Evolutionary conservation across 2,888 invertebrate species (phyloP).

Genomic region (Acrobasis consociella): DNA sequence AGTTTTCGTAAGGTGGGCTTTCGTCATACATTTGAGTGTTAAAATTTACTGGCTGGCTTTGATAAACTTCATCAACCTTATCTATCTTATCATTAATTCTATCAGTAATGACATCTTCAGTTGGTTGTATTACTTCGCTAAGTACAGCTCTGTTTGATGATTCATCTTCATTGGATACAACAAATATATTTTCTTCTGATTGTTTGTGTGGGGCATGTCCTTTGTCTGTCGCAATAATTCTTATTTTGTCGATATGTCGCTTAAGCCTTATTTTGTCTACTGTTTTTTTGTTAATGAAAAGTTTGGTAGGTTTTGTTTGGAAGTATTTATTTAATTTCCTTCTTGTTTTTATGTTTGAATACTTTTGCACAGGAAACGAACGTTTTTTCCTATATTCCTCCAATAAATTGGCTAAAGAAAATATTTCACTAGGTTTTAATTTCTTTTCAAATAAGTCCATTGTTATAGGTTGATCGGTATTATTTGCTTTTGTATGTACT

Average conservation of each 20-base stretch:
- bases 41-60: background rate
- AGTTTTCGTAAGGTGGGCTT: background rate
- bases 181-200: slow-evolving; percentile 57
- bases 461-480: slow-evolving; percentile 29
- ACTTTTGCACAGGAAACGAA: slow-evolving; percentile 46
- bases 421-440: slow-evolving; percentile 57
- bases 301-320: slow-evolving; percentile 53
- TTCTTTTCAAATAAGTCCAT: slow-evolving; percentile 48
- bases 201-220: slow-evolving; percentile 35
- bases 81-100: slow-evolving; percentile 12
- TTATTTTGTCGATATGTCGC: slow-evolving; percentile 61
- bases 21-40: slow-evolving; percentile 1
- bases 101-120: slow-evolving; percentile 35
- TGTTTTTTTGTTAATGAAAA: slow-evolving; percentile 57
- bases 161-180: slow-evolving; percentile 59
- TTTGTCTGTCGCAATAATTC: slow-evolving; percentile 57
- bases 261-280: slow-evolving; percentile 59
- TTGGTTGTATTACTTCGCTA: slow-evolving; percentile 46
- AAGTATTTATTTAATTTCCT: slow-evolving; percentile 54
- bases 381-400: slow-evolving; percentile 52
- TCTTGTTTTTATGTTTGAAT: slow-evolving; percentile 53
- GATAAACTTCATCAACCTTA: slow-evolving; percentile 34
- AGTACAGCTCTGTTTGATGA: slow-evolving; percentile 55
- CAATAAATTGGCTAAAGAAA: slow-evolving; percentile 49
- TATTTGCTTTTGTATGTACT: slow-evolving; percentile 6